Percentiles rank a stretch among this genome's conserved stretches.
phyloP scores from a whole-genome alignment of 2,888 invertebrate species.

The Cerastoderma edule region DNA sequence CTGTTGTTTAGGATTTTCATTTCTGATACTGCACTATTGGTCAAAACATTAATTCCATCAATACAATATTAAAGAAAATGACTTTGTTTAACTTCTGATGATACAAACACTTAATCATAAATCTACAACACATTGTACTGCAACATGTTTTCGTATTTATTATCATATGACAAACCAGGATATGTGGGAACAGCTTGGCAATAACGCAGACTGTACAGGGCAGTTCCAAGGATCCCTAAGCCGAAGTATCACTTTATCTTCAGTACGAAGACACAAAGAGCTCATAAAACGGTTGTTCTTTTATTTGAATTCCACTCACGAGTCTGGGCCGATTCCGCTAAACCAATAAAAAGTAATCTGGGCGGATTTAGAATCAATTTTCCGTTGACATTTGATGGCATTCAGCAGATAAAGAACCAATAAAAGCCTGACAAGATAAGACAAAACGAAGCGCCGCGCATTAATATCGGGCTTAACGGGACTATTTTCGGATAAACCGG shows the following conservation, averaged over 20 bases:
- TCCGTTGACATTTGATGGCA: slow-evolving; percentile 51
- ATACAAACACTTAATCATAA: too few relatives aligned
- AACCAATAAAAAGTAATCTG: slow-evolving; percentile 59
- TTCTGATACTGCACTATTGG: too few relatives aligned
- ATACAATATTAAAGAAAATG: too few relatives aligned
- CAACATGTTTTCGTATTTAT: too few relatives aligned
- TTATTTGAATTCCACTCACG: slow-evolving; percentile 49
- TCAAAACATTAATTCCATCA: too few relatives aligned
- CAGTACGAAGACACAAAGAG: slow-evolving; percentile 11
- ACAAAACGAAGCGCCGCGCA: slow-evolving; percentile 53
- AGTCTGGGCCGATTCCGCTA: slow-evolving; percentile 33
- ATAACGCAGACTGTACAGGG: too few relatives aligned
- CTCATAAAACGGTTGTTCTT: slow-evolving; percentile 28
- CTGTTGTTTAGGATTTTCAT: too few relatives aligned
- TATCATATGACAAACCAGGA: too few relatives aligned
- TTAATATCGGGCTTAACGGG: slow-evolving; percentile 47
- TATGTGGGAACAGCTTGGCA: too few relatives aligned
- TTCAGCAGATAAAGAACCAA: slow-evolving; percentile 53
- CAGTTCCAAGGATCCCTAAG: too few relatives aligned
- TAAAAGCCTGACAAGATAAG: slow-evolving; percentile 59
- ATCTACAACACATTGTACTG: too few relatives aligned
- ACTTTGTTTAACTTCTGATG: too few relatives aligned
- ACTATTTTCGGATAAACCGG: slow-evolving; percentile 55
- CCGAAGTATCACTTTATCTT: not conserved
- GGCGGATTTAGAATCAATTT: slow-evolving; percentile 55